A percentile compares a stretch with the other conserved stretches of the same genome.
These are phyloP conservation scores for Microcebus tavaratra DNA, from an alignment of 2,113 vertebrate species.

Conservation along the genomic window DNA sequence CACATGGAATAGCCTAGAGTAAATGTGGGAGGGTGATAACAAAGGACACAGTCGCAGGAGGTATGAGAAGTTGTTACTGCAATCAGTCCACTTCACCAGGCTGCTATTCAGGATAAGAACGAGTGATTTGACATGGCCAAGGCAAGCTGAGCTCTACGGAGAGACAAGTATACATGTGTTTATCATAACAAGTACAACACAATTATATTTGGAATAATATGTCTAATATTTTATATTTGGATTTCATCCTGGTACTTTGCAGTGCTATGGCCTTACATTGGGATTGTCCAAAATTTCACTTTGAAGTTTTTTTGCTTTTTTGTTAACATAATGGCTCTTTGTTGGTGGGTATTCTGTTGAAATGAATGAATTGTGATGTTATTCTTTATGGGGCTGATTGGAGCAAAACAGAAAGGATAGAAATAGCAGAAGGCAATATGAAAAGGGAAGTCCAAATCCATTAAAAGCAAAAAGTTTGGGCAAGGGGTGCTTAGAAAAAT, in stretches of 20 bases:
- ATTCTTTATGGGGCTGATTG: not conserved
- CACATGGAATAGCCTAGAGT: not conserved
- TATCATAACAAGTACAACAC: not conserved
- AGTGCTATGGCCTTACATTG: not conserved
- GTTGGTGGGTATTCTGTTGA: not conserved
- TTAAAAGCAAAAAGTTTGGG: not conserved
- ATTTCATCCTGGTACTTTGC: not conserved
- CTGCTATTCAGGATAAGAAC: not conserved
- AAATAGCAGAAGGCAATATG: not conserved
- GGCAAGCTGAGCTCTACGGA: not conserved
- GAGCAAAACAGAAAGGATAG: not conserved
- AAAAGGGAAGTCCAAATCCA: not conserved
- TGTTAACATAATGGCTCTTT: not conserved
- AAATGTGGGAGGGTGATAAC: not conserved
- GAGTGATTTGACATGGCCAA: not conserved
- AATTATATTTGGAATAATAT: not conserved
- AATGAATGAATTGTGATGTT: not conserved
- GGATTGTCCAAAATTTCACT: not conserved
- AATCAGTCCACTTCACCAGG: not conserved
- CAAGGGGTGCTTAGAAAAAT: not conserved
- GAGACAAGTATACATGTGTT: not conserved
- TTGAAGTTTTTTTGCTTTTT: not conserved
- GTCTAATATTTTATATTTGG: not conserved
- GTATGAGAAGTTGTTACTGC: not conserved
- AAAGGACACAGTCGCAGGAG: not conserved